phyloP scores from a whole-genome alignment of 53 echinoderm and acorn worm species.

The Echinarachnius parma region DNA sequence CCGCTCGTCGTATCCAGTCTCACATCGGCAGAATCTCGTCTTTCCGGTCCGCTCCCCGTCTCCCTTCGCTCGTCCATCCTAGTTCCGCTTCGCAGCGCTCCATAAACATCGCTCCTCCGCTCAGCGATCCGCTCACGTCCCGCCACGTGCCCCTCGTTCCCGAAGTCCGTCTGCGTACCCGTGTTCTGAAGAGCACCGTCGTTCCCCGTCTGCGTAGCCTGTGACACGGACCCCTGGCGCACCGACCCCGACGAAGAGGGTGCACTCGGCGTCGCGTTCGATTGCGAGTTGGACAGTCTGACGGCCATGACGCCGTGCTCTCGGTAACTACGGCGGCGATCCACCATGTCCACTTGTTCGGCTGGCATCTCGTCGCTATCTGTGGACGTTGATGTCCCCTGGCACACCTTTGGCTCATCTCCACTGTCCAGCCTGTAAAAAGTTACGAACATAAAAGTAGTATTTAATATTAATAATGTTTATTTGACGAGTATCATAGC shows the following conservation, averaged over 20 bases:
- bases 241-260: neutral
- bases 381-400: conserved; percentile 2
- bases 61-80: conserved; percentile 3
- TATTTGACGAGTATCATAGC: no score
- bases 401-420: neutral
- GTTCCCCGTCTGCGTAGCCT: conserved; percentile 28
- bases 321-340: conserved; percentile 33
- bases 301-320: conserved; percentile 32
- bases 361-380: neutral
- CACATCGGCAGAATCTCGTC: no score
- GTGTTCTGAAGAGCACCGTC: conserved; percentile 9
- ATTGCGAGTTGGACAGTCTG: conserved; percentile 32
- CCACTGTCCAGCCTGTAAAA: conserved; percentile 38
- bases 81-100: conserved; percentile 24
- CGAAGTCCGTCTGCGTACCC: conserved; percentile 31
- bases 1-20: no score
- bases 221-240: conserved; percentile 17
- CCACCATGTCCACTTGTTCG: conserved; percentile 25
- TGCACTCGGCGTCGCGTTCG: neutral
- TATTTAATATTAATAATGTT: no score
- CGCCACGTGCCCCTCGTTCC: conserved; percentile 35
- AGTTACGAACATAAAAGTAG: no score
- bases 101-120: conserved; percentile 26
- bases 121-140: conserved; percentile 34
- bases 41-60: neutral